Evolutionary conservation across 2,113 vertebrate species (phyloP), one percentile per base, ranked within the genome.

Genomic region (Vireo altiloquus): DNA sequence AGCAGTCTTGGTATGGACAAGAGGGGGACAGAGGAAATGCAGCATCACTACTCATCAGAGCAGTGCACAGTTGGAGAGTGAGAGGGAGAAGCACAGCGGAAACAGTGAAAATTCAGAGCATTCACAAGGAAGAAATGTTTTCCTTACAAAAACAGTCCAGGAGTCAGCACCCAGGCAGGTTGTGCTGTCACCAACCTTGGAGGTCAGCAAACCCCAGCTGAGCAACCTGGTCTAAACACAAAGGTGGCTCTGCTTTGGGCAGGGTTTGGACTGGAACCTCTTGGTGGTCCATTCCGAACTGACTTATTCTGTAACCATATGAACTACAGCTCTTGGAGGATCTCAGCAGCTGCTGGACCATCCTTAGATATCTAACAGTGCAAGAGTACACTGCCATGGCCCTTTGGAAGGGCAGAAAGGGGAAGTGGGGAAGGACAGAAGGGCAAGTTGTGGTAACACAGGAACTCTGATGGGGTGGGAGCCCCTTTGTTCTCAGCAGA

Each of bases 1-100:
- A 66, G 3, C 19, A 70, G 6, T 35, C 30, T 37, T 6, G 4
- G 15, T 46, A 46, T 6, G 23, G 59, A 53, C n/a, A 42, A 31
- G 15, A 78, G 19, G 15, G n/a, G 3, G 2, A 47, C 24, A 33
- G 39, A 49, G 24, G 46, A 75, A 35, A 71, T 11, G 21, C 11
- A 85, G 16, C 0, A 0, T 28, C 22, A 0, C 1, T 3, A 13
- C 21, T 74, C 2, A 2, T 59, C 25, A 39, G 31, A 59, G 23
- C 2, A 1, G 5, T 40, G 7, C 52, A 11, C 7, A 7, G 9
- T 6, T 39, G 46, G 24, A 79, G 14, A 39, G 10, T n/a, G 31
- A 28, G 30, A 65, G 33, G 20, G 15, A 86, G 31, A n/a, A 37
- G 37, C 25, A n/a, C 10, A 13, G 46, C 17, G 37, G 52, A 42